A percentile compares a stretch with the other conserved stretches of the same genome.
Conservation (phyloP, 1,140 invertebrate species). For the Saccostrea echinata region DNA sequence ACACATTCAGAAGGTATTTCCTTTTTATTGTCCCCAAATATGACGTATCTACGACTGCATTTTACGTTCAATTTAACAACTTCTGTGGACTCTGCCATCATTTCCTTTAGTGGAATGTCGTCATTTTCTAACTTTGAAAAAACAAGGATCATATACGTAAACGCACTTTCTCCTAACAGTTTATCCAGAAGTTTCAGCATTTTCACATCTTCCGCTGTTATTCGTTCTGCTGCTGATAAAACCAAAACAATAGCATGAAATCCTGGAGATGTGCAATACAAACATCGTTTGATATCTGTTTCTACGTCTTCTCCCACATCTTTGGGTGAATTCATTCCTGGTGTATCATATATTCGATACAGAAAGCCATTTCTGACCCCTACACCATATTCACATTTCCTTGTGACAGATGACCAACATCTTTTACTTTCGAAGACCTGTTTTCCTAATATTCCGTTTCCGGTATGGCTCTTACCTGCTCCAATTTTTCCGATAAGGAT, state of each 20-base stretch:
- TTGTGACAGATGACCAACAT: too few relatives aligned
- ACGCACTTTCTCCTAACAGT: too few relatives aligned
- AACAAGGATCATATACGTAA: too few relatives aligned
- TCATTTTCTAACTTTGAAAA: conserved; percentile 3
- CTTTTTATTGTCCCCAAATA: not conserved
- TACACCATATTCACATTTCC: too few relatives aligned
- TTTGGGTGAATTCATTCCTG: not conserved
- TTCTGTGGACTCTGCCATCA: not conserved
- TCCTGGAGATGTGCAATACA: too few relatives aligned
- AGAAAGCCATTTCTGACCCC: too few relatives aligned
- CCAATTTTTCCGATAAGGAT: conserved; percentile 5
- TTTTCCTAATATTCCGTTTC: conserved; percentile 2
- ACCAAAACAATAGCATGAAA: too few relatives aligned
- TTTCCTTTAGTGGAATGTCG: not conserved
- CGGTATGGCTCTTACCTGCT: conserved; percentile 9
- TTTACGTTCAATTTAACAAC: conserved; percentile 6
- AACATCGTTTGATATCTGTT: too few relatives aligned
- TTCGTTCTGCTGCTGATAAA: too few relatives aligned
- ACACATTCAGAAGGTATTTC: not conserved
- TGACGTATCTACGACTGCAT: too few relatives aligned
- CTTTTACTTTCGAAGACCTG: not conserved
- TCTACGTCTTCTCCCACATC: not conserved
- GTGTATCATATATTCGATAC: not conserved
- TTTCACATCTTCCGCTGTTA: too few relatives aligned
- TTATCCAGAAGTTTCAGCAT: too few relatives aligned